phyloP scores from a whole-genome alignment of 2,888 invertebrate species.

The Scaptodrosophila latifasciaeformis region DNA sequence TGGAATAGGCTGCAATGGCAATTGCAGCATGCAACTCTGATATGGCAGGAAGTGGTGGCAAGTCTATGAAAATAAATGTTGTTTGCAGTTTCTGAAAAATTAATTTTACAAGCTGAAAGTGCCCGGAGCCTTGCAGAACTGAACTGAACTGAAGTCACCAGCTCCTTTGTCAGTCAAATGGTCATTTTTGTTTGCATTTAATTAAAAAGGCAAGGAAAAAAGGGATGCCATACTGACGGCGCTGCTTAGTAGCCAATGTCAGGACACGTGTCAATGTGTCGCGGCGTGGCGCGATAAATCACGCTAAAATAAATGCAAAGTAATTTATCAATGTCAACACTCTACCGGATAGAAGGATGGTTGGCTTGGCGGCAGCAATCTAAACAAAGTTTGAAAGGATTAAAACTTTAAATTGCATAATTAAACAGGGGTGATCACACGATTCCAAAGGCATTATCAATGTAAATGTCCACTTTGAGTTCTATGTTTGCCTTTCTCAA shows the following conservation, averaged over 20 bases:
- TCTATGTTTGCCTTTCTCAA: constrained; percentile 58
- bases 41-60: constrained; percentile 34
- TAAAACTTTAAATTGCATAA: constrained; percentile 66
- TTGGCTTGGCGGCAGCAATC: constrained; percentile 1
- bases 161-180: constrained; percentile 48
- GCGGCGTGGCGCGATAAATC: constrained; percentile 69
- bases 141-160: background rate
- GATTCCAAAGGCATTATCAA: constrained; percentile 24
- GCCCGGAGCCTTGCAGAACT: constrained; percentile 5
- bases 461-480: constrained; percentile 35
- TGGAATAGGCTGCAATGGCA: constrained; percentile 41
- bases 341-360: constrained; percentile 26
- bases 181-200: constrained; percentile 74
- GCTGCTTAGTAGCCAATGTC: constrained; percentile 4
- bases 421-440: constrained; percentile 38
- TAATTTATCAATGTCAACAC: constrained; percentile 74
- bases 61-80: constrained; percentile 66
- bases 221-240: background rate
- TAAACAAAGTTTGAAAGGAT: constrained; percentile 56
- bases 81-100: constrained; percentile 55
- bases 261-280: constrained; percentile 72
- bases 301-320: constrained; percentile 71
- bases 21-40: no score
- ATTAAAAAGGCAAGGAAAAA: constrained; percentile 67
- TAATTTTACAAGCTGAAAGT: constrained; percentile 15